Conservation (phyloP, 2,797 vertebrate genomes). For the Centropyge bicolor region DNA sequence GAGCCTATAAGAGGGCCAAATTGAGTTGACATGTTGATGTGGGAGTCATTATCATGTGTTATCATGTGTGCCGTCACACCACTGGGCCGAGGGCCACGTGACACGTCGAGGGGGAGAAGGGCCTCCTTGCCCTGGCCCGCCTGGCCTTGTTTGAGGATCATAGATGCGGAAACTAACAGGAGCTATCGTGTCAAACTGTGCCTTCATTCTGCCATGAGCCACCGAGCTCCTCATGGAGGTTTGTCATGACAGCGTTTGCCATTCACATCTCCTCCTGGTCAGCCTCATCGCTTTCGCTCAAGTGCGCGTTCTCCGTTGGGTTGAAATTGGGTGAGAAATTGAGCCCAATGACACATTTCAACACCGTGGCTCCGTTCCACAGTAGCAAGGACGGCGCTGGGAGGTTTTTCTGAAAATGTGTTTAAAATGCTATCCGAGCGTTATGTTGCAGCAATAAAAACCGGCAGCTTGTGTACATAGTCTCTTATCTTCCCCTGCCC, state of each 20-base stretch:
- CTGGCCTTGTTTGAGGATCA: conserved; percentile 58
- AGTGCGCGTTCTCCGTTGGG: conserved; percentile 33
- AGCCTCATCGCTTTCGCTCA: conserved; percentile 37
- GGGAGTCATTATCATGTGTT: conserved; percentile 80
- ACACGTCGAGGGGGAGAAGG: conserved; percentile 48
- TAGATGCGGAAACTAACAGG: conserved; percentile 53
- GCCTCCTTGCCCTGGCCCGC: conserved; percentile 20
- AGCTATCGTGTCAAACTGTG: conserved; percentile 41
- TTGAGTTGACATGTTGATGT: conserved; percentile 80
- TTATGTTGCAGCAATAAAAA: conserved; percentile 80
- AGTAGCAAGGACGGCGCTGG: conserved; percentile 53
- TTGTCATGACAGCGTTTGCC: conserved; percentile 21
- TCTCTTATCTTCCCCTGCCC: conserved; percentile 78
- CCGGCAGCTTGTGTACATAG: conserved; percentile 82
- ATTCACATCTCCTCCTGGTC: conserved; percentile 47
- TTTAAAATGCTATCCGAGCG: conserved; percentile 74
- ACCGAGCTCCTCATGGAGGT: conserved; percentile 9
- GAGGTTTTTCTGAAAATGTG: conserved; percentile 70
- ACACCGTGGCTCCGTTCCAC: conserved; percentile 54
- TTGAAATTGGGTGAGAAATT: conserved; percentile 72
- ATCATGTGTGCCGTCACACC: conserved; percentile 76
- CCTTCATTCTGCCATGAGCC: conserved; percentile 48
- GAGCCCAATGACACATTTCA: conserved; percentile 73
- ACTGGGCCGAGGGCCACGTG: conserved; percentile 59
- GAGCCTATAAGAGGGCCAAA: conserved; percentile 73